Evolutionary conservation across 2,797 vertebrate species (phyloP).

Genomic region (Chiloscyllium punctatum): DNA sequence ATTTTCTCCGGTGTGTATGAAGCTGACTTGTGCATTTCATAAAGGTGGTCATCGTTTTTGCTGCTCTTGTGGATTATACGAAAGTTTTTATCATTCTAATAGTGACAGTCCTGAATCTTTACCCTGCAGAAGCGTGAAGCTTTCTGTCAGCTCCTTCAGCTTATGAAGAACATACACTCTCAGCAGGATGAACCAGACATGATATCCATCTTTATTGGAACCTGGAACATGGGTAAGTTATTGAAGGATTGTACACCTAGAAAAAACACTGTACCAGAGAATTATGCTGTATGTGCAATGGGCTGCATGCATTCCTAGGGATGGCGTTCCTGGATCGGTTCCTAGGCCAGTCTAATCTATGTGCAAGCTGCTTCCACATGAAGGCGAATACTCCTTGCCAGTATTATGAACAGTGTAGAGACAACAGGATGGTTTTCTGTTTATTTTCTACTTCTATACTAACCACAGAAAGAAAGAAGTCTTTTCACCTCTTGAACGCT

Average conservation of each 20-base stretch:
- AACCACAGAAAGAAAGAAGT: too few relatives aligned
- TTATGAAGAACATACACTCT: slow-evolving; percentile 64
- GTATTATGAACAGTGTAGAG: too few relatives aligned
- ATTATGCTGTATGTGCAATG: background rate
- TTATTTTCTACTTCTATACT: too few relatives aligned
- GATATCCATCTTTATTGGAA: slow-evolving; percentile 71
- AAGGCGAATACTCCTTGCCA: background rate
- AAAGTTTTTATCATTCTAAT: background rate
- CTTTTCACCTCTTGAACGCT: too few relatives aligned
- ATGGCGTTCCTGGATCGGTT: background rate
- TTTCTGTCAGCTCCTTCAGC: slow-evolving; percentile 68
- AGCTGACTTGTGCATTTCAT: background rate
- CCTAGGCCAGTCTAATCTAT: background rate
- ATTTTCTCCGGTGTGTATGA: background rate
- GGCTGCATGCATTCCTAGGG: background rate
- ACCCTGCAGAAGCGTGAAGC: slow-evolving; percentile 62
- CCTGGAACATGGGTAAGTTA: slow-evolving; percentile 75
- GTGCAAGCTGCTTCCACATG: background rate
- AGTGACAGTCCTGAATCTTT: background rate
- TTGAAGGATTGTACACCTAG: background rate
- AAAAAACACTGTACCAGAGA: background rate
- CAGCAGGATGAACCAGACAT: slow-evolving; percentile 61
- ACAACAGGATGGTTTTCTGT: too few relatives aligned
- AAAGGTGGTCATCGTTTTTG: background rate
- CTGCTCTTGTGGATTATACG: background rate